Evolutionary conservation across 2,797 vertebrate species (phyloP), one percentile per base, ranked within the genome.

Genomic region (Carduelis carduelis): DNA sequence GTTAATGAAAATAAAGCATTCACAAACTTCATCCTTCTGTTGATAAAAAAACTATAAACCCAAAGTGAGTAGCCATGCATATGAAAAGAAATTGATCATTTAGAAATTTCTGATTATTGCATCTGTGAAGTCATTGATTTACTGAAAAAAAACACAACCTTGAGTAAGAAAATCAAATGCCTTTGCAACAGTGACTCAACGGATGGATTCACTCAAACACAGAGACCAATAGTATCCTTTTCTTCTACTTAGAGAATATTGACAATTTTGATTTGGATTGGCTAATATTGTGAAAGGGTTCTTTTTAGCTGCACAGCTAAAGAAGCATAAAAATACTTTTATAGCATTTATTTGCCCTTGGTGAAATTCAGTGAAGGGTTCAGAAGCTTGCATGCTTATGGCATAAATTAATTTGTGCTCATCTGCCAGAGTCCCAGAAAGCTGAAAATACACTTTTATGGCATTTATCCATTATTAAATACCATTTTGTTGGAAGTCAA

Each of bases 321-420:
- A 76, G 69, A 81, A 79, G 59, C 69, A 71, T 75, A 79, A 96
- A 95, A 77, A 86, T 55, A 80, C 66, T 74, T 94, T 90, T 53
- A 72, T 12, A 88, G 37, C 22, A 65, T n/a, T 90, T 93, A 75
- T 77, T 85, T 89, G 92, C 87, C 61, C n/a, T 59, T 69, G 61
- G 77, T 89, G 83, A 96, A 91, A 93, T 52, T 95, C 72, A 93
- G 27, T 81, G 52, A 64, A 81, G 24, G 24, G 47, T 53, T 90
- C 43, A 75, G 24, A 71, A 68, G 39, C 72, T 79, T 84, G 34
- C 26, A 70, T 68, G 56, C 50, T 89, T 84, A 70, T 43, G 80
- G 70, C 35, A 85, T 90, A 90, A 92, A 90, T 71, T 95, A 95
- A 83, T 87, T 82, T 95, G 5, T 91, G 41, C 53, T 87, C 66